phyloP scores from a whole-genome alignment of 2,113 vertebrate genomes.

The Alligator mississippiensis region DNA sequence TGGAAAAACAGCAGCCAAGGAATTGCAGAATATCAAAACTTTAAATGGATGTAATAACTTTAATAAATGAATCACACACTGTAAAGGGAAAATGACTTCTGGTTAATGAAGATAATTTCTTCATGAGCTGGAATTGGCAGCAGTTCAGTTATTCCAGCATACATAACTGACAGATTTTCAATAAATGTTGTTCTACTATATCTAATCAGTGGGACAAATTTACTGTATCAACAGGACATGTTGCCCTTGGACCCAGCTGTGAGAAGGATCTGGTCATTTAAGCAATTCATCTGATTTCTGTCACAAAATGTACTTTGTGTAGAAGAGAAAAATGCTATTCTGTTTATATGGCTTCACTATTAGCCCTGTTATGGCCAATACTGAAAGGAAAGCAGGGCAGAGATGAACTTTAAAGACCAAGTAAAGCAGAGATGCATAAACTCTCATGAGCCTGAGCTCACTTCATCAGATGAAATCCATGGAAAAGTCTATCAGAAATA shows the following conservation, averaged over 20 bases:
- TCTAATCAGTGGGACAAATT: constrained; percentile 46
- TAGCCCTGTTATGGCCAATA: neutral
- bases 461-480: no score
- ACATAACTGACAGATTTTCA: constrained; percentile 47
- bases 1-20: constrained; percentile 35
- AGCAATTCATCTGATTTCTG: constrained; percentile 20
- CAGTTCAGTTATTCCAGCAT: constrained; percentile 19
- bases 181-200: neutral
- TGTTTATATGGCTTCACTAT: neutral
- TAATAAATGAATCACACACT: constrained; percentile 23
- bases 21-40: constrained; percentile 51
- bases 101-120: neutral
- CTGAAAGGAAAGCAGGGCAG: neutral
- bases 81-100: constrained; percentile 28
- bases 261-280: constrained; percentile 20
- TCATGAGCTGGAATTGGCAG: neutral
- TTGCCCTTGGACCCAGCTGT: neutral
- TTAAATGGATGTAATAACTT: constrained; percentile 4
- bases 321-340: neutral
- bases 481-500: no score
- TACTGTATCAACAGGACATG: neutral
- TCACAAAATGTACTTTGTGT: neutral
- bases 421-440: no score
- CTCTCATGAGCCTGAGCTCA: no score
- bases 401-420: no score